phyloP scores from a whole-genome alignment of 2,113 vertebrate species.

The Phodopus roborovskii region DNA sequence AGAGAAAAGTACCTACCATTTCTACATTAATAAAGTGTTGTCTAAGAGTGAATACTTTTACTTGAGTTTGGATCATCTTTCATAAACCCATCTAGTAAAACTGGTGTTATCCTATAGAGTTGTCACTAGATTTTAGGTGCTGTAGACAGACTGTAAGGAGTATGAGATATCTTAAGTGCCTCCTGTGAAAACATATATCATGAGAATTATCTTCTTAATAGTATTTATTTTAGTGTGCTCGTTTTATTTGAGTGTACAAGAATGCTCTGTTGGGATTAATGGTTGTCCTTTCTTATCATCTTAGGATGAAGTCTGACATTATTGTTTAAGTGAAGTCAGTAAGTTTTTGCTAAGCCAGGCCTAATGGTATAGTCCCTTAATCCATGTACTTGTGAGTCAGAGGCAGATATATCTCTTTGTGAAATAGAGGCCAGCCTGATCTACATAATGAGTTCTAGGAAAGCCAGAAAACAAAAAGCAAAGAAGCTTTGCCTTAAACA shows the following conservation, averaged over 20 bases:
- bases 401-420: background rate
- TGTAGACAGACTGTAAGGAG: background rate
- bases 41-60: background rate
- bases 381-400: no score
- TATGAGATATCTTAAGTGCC: background rate
- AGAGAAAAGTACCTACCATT: background rate
- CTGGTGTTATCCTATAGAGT: background rate
- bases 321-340: constrained; percentile 16
- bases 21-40: background rate
- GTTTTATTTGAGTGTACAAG: background rate
- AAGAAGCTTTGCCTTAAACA: background rate
- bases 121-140: background rate
- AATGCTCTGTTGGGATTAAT: background rate
- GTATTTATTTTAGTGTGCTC: background rate
- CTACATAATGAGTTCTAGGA: background rate
- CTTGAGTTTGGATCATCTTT: constrained; percentile 24
- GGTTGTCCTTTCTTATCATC: background rate
- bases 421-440: background rate
- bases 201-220: background rate
- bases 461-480: background rate
- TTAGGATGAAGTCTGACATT: background rate
- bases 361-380: background rate
- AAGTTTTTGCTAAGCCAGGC: background rate
- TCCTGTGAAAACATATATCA: background rate
- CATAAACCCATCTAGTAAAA: background rate